Percentiles rank a stretch among this genome's conserved stretches.
phyloP scores from a whole-genome alignment of 2,113 vertebrate species.

The Rutilus rutilus region DNA sequence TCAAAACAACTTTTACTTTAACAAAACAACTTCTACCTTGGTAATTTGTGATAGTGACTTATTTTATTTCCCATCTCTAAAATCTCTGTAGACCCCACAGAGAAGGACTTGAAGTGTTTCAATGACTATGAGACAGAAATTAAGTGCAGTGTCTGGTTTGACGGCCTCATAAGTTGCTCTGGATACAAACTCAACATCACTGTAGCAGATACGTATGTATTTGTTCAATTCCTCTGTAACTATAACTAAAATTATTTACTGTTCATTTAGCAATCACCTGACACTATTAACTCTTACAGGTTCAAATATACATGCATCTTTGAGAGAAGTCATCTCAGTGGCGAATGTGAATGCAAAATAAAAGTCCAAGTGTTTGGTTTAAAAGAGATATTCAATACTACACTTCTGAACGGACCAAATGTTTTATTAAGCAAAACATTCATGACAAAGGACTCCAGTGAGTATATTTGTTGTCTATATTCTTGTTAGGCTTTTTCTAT shows the following conservation, averaged over 20 bases:
- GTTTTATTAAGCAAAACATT: background rate
- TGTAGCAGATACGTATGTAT: accelerated
- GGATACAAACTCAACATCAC: slow-evolving; percentile 52
- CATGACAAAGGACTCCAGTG: background rate
- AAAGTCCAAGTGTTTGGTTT: accelerated
- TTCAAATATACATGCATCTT: background rate
- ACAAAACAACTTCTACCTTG: background rate
- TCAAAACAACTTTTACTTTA: background rate
- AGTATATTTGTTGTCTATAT: slow-evolving; percentile 43
- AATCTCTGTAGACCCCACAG: background rate
- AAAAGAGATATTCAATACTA: accelerated
- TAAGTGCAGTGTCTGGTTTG: slow-evolving; percentile 55
- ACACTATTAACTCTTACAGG: background rate
- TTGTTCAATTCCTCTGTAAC: background rate
- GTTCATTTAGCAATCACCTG: background rate
- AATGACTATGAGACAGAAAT: slow-evolving; percentile 47
- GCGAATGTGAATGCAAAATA: slow-evolving; percentile 54
- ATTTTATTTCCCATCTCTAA: background rate
- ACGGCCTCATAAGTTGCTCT: slow-evolving; percentile 52
- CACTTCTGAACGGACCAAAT: slow-evolving; percentile 28
- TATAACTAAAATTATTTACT: background rate
- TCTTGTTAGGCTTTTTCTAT: background rate
- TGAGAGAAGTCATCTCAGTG: background rate
- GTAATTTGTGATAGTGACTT: background rate
- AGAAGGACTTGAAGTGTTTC: slow-evolving; percentile 56